These are phyloP conservation scores for Hypanus sabinus DNA, from an alignment of 2,113 vertebrate species.

Conservation along the genomic window DNA sequence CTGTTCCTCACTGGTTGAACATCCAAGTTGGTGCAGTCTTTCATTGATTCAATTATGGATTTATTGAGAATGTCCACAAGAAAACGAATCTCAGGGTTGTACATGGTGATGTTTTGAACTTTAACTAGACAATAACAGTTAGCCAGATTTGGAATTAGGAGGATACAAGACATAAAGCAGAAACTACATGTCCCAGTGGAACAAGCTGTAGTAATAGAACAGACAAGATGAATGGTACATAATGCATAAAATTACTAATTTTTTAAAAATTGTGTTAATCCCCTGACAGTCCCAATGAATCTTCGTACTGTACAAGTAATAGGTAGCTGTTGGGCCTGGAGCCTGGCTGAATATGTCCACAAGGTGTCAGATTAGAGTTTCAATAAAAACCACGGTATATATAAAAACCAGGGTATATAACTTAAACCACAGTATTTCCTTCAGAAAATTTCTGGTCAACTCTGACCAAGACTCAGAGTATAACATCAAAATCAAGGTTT, in stretches of 20 bases:
- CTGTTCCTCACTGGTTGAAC: no score
- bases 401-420: neutral
- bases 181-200: neutral
- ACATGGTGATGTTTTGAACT: no score
- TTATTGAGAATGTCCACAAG: no score
- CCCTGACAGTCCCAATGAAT: neutral
- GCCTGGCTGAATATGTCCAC: neutral
- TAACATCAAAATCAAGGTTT: neutral
- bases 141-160: neutral
- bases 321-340: neutral
- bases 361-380: neutral
- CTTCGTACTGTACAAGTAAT: slow-evolving; percentile 2
- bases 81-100: no score
- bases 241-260: neutral
- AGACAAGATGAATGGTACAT: neutral
- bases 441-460: neutral
- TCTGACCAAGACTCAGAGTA: neutral
- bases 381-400: neutral
- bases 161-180: neutral
- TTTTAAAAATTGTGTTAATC: neutral
- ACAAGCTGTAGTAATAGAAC: neutral
- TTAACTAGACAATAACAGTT: neutral
- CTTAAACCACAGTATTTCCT: neutral
- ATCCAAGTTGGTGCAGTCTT: no score
- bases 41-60: no score